Evolutionary conservation across 2,888 invertebrate species (phyloP), one percentile per base, ranked within the genome.

Genomic region (Timandra comae): DNA sequence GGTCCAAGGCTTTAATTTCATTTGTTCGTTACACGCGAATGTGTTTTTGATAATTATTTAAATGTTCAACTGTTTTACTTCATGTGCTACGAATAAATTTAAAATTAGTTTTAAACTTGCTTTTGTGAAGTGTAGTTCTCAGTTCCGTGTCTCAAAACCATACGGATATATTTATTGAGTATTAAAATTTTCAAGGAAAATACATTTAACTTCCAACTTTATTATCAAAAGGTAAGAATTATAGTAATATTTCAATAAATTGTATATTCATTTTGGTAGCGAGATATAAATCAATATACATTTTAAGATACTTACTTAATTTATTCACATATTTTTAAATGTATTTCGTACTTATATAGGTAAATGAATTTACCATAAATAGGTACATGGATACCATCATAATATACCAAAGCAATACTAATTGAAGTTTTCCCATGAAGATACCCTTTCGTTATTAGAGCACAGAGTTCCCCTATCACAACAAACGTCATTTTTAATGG

Each of bases 341-440:
- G n/a, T n/a, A n/a, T n/a, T n/a, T n/a, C n/a, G n/a, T n/a, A n/a
- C n/a, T n/a, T n/a, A n/a, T n/a, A n/a, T n/a, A n/a, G n/a, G n/a
- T n/a, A n/a, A n/a, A n/a, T n/a, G n/a, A n/a, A n/a, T n/a, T n/a
- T n/a, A n/a, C n/a, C n/a, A n/a, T n/a, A n/a, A n/a, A n/a, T n/a
- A n/a, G n/a, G n/a, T n/a, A n/a, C n/a, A n/a, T n/a, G n/a, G n/a
- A n/a, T n/a, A n/a, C n/a, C n/a, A n/a, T n/a, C n/a, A n/a, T n/a
- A n/a, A n/a, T n/a, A n/a, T n/a, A n/a, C n/a, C n/a, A n/a, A n/a
- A n/a, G n/a, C n/a, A n/a, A n/a, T n/a, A 23, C 12, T 23, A 33
- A 38, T 41, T 66, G 54, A 77, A 75, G 63, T 69, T 75, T 78
- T 76, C 81, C 71, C 81, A 80, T 76, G 66, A 69, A 64, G 52